phyloP scores from a whole-genome alignment of 2,888 invertebrate species.

The Ganaspis brasiliensis region DNA sequence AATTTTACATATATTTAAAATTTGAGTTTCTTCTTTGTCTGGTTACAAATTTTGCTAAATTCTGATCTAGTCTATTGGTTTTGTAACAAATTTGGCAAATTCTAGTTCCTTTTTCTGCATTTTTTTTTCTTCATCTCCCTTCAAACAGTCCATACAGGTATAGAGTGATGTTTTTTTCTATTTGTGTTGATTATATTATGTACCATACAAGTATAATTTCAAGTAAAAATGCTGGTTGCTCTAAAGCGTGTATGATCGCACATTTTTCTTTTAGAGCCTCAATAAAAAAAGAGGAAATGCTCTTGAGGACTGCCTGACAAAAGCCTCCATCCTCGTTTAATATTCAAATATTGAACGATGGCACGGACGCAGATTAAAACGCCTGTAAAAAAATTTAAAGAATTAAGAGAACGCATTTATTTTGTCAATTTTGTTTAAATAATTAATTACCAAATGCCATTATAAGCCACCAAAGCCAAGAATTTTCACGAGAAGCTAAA shows the following conservation, averaged over 20 bases:
- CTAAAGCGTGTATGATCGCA: slow-evolving; percentile 66
- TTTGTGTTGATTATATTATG: slow-evolving; percentile 64
- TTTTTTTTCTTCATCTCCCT: slow-evolving; percentile 58
- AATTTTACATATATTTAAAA: slow-evolving; percentile 10
- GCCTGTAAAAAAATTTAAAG: slow-evolving; percentile 82
- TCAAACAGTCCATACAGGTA: slow-evolving; percentile 36
- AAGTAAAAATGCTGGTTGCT: slow-evolving; percentile 74
- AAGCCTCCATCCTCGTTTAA: slow-evolving; percentile 93
- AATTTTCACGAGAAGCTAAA: slow-evolving; percentile 92
- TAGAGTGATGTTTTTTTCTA: slow-evolving; percentile 61
- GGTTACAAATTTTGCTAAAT: slow-evolving; percentile 48
- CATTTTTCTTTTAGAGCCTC: slow-evolving; percentile 66
- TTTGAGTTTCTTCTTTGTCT: slow-evolving; percentile 40
- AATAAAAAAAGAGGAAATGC: slow-evolving; percentile 93
- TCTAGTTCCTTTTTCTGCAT: slow-evolving; percentile 48
- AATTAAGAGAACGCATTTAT: no score
- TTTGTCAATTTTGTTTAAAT: no score
- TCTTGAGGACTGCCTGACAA: slow-evolving; percentile 93
- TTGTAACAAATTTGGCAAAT: slow-evolving; percentile 60
- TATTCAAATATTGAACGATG: slow-evolving; percentile 93
- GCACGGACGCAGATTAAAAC: slow-evolving; percentile 93
- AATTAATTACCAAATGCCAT: slow-evolving; percentile 90
- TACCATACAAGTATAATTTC: slow-evolving; percentile 72
- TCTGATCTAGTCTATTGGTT: slow-evolving; percentile 47
- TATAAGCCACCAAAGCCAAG: slow-evolving; percentile 96